Evolutionary conservation across 2,888 invertebrate species (phyloP), one percentile per base, ranked within the genome.

Genomic region (Branchipolynoe longqiensis): DNA sequence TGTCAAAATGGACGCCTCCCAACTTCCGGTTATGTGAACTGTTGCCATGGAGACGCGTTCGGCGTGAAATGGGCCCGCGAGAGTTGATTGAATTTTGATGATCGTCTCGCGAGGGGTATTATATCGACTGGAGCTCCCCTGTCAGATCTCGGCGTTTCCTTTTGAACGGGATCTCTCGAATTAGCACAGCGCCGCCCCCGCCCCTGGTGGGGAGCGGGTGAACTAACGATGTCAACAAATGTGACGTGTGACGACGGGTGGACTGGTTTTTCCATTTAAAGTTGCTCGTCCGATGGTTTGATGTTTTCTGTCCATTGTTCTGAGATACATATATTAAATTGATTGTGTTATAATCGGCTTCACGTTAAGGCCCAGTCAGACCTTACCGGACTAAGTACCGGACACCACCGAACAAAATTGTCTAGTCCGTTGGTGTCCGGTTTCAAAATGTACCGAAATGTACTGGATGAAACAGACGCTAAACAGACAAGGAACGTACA

Each of bases 41-140:
- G 78, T 78, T 78, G 54, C 78, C 48, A 48, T 41, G 78, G 78
- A 28, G 31, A 78, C 78, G 2, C n/a, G n/a, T 25, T 31, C 12
- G 31, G 48, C 48, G 48, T 54, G 78, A 54, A 78, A 54, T 12
- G 48, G 48, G 78, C n/a, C n/a, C 18, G 28, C 48, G 1, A 33
- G 69, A 69, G 36, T 69, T 78, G 78, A 78, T 78, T 78, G 78
- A 54, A 41, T 48, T 78, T 78, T 78, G 78, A 78, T 78, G 78
- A 78, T 78, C 78, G 78, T 33, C 48, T 41, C 38, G 33, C 38
- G 8, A 69, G 36, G 69, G 69, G 69, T 69, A 69, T 69, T 69
- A 69, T 69, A 38, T 58, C 58, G 12, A 4, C 22, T 8, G 58
- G 58, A 18, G 33, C 69, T 69, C 69, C 0, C 38, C 38, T 69